Conservation (phyloP, 2,113 vertebrate genomes). For the Vanacampus margaritifer region DNA sequence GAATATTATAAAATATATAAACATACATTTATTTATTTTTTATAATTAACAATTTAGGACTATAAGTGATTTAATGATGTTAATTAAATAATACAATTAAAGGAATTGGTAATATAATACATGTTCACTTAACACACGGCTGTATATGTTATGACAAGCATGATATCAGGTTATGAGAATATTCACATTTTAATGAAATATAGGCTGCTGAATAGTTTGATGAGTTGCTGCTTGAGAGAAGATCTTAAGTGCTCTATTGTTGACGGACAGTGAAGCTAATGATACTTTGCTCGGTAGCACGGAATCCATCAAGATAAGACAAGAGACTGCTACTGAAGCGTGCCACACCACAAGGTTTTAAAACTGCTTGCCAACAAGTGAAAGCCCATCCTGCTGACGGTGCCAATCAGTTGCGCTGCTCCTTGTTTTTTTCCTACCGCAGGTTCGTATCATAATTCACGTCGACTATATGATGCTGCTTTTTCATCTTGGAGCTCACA, state of each 20-base stretch:
- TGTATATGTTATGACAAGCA: background rate
- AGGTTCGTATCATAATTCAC: slow-evolving; percentile 56
- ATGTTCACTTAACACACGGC: slow-evolving; percentile 3
- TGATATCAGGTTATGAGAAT: slow-evolving; percentile 16
- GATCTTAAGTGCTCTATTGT: slow-evolving; percentile 27
- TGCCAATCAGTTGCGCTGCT: slow-evolving; percentile 49
- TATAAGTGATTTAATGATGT: too few relatives aligned
- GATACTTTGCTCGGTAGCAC: slow-evolving; percentile 49
- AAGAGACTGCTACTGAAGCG: slow-evolving; percentile 38
- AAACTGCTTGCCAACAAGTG: slow-evolving; percentile 38
- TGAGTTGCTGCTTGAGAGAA: slow-evolving; percentile 19
- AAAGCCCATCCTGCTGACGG: slow-evolving; percentile 30
- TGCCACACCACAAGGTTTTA: slow-evolving; percentile 48
- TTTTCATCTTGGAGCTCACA: slow-evolving; percentile 66
- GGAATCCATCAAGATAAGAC: slow-evolving; percentile 65
- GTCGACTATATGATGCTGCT: slow-evolving; percentile 59
- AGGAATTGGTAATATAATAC: too few relatives aligned
- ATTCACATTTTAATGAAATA: slow-evolving; percentile 22
- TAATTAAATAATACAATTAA: too few relatives aligned
- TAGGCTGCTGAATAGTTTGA: slow-evolving; percentile 21
- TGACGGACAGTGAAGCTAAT: slow-evolving; percentile 54
- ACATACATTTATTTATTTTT: too few relatives aligned
- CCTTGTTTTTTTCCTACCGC: slow-evolving; percentile 44
- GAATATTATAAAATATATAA: too few relatives aligned
- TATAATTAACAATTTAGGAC: too few relatives aligned